Evolutionary conservation across 1,140 invertebrate genomes (phyloP).

Genomic region (Bathynomus jamesi): DNA sequence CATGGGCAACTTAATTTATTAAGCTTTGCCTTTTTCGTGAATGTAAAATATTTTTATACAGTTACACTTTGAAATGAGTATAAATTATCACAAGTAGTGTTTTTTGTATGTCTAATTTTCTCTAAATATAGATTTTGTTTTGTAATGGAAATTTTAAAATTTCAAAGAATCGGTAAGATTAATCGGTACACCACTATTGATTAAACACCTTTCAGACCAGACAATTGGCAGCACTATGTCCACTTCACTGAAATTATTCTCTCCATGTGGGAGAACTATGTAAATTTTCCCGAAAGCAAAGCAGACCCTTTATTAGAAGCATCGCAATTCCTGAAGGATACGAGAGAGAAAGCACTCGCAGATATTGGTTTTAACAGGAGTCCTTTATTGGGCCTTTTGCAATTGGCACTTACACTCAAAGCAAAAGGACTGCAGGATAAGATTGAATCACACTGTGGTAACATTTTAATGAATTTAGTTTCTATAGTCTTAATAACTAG

Average conservation of each 20-base stretch:
- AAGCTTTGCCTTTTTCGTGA: too few species aligned
- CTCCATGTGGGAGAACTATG: not conserved
- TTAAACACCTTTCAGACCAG: slow-evolving; percentile 19
- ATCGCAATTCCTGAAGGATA: not conserved
- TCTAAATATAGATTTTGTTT: too few species aligned
- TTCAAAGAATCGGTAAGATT: too few species aligned
- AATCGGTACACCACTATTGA: too few species aligned
- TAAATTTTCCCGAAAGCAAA: not conserved
- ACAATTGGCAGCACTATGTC: slow-evolving; percentile 36
- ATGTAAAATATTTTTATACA: too few species aligned
- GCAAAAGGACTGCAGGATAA: slow-evolving; percentile 1
- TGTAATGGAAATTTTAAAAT: too few species aligned
- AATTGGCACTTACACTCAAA: slow-evolving; percentile 13
- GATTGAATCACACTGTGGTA: slow-evolving; percentile 15
- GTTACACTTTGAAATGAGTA: too few species aligned
- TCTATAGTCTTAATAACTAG: too few species aligned
- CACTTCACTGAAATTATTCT: slow-evolving; percentile 6
- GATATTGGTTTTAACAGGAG: slow-evolving; percentile 7
- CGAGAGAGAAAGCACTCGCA: not conserved
- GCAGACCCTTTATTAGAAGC: not conserved
- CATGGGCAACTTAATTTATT: too few species aligned
- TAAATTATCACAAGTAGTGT: too few species aligned
- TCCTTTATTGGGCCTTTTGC: slow-evolving; percentile 15
- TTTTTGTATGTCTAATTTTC: too few species aligned
- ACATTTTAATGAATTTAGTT: too few species aligned